phyloP scores from a whole-genome alignment of 2,113 vertebrate genomes.

The Xiphias gladius region DNA sequence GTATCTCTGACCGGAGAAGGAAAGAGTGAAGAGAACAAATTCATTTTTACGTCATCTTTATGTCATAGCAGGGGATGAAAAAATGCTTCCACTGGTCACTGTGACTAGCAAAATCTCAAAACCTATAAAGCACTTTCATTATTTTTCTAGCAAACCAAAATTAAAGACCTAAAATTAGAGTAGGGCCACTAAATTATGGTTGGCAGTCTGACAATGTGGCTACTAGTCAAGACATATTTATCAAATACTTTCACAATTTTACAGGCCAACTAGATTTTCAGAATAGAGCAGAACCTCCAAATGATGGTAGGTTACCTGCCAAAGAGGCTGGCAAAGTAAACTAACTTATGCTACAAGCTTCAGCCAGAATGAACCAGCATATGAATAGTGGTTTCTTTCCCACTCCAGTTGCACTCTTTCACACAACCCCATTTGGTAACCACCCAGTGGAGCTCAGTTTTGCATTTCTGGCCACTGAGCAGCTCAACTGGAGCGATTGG shows the following conservation, averaged over 20 bases:
- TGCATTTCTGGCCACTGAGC: slow-evolving; percentile 76
- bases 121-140: neutral
- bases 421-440: slow-evolving; percentile 68
- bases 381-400: slow-evolving; percentile 56
- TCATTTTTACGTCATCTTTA: neutral
- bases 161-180: neutral
- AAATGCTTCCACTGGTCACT: neutral
- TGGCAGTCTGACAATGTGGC: slow-evolving; percentile 4
- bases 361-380: slow-evolving; percentile 55
- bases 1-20: neutral
- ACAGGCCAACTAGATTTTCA: slow-evolving; percentile 20
- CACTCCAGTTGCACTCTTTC: slow-evolving; percentile 55
- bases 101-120: neutral
- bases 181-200: neutral
- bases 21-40: neutral
- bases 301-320: slow-evolving; percentile 56
- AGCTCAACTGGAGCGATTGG: slow-evolving; percentile 68
- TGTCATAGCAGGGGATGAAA: neutral
- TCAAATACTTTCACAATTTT: slow-evolving; percentile 16
- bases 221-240: slow-evolving; percentile 4
- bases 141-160: neutral
- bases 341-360: slow-evolving; percentile 35
- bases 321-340: slow-evolving; percentile 63
- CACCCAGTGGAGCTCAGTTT: slow-evolving; percentile 59
- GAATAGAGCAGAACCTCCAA: slow-evolving; percentile 25